These are phyloP conservation scores for Numenius phaeopus DNA, from an alignment of 2,797 vertebrate species.

Conservation along the genomic window DNA sequence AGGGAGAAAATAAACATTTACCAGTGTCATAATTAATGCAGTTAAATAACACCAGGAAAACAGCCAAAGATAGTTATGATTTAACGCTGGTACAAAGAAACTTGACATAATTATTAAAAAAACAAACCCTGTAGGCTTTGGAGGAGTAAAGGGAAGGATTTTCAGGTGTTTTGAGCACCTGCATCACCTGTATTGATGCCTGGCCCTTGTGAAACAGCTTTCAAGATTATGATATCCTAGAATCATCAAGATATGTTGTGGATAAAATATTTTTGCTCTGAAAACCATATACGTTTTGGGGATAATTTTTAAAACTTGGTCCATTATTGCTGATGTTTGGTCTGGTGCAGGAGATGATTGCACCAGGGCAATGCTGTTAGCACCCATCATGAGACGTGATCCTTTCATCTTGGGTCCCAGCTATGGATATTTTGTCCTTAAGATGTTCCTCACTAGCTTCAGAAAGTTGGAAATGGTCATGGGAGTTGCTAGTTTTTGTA, in stretches of 20 bases:
- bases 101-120: neutral
- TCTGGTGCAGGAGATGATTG: neutral
- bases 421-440: neutral
- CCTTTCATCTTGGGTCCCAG: neutral
- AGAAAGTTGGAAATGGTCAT: neutral
- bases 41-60: neutral
- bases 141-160: neutral
- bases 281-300: neutral
- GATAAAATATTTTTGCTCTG: neutral
- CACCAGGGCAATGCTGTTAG: neutral
- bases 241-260: neutral
- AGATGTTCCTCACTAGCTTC: neutral
- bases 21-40: neutral
- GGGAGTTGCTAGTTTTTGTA: neutral
- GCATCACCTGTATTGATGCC: neutral
- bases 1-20: neutral
- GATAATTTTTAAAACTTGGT: neutral
- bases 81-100: neutral
- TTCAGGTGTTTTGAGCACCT: neutral
- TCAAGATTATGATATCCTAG: neutral
- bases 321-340: accelerated
- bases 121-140: neutral
- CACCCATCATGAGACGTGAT: neutral
- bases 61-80: neutral
- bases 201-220: neutral